phyloP scores from a whole-genome alignment of 2,113 vertebrate species.

The Ctenodactylus gundi region DNA sequence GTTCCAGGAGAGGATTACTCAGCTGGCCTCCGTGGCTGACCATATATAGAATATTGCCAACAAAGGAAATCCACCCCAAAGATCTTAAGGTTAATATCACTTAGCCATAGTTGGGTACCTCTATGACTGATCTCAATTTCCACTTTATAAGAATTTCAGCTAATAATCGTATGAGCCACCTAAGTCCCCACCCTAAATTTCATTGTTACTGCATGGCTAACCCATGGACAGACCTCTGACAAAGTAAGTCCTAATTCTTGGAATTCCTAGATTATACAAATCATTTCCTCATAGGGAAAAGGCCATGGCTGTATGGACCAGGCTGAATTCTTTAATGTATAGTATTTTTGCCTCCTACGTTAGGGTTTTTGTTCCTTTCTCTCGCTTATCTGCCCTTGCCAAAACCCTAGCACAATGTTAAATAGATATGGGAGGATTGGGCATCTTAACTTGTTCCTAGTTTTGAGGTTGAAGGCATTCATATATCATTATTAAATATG shows the following conservation, averaged over 20 bases:
- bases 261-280: background rate
- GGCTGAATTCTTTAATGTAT: background rate
- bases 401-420: background rate
- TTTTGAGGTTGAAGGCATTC: background rate
- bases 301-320: background rate
- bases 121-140: background rate
- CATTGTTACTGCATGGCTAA: background rate
- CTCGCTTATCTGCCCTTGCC: background rate
- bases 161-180: background rate
- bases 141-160: background rate
- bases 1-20: background rate
- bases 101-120: no score
- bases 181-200: background rate
- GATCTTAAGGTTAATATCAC: background rate
- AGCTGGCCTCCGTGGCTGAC: no score
- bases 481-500: background rate
- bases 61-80: background rate
- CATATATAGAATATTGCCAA: background rate
- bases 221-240: accelerated
- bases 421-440: background rate
- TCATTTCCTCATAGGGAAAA: background rate
- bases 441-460: background rate
- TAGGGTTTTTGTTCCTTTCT: background rate
- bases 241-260: background rate
- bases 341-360: background rate